phyloP scores from a whole-genome alignment of 2,113 vertebrate genomes.

The Ammodytes marinus region DNA sequence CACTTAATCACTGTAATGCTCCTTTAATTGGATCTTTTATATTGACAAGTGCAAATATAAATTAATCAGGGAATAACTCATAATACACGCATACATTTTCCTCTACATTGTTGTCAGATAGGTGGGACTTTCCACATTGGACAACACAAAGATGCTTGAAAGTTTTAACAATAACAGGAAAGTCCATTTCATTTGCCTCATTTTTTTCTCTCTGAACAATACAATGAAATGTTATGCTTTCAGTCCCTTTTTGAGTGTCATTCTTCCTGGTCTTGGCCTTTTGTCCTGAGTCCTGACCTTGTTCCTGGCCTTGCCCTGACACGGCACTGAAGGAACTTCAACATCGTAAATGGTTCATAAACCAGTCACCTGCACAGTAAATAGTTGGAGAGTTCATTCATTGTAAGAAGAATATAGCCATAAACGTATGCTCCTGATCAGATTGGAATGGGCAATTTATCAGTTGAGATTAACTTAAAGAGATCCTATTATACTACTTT shows the following conservation, averaged over 20 bases:
- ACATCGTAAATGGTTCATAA: conserved; percentile 36
- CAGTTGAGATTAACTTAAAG: background rate
- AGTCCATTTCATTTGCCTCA: background rate
- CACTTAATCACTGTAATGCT: background rate
- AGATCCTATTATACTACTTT: too few species aligned
- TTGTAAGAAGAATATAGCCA: background rate
- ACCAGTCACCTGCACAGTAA: conserved; percentile 30
- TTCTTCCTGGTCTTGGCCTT: conserved; percentile 7
- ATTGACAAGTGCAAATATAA: background rate
- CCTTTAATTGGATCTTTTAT: background rate
- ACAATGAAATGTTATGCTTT: background rate
- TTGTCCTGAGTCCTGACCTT: conserved; percentile 5
- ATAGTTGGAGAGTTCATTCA: conserved; percentile 20
- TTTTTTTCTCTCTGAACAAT: background rate
- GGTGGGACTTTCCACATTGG: background rate
- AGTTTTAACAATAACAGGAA: conserved; percentile 11
- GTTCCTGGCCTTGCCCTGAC: background rate
- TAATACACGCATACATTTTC: too few species aligned
- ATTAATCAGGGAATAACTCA: background rate
- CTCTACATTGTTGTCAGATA: background rate
- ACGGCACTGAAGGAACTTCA: conserved; percentile 52
- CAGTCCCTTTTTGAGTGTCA: background rate
- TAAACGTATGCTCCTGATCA: conserved; percentile 4
- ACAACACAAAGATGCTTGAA: background rate
- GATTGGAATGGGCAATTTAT: conserved; percentile 6